Evolutionary conservation across 1,140 invertebrate species (phyloP).

Genomic region (Atta cephalotes): DNA sequence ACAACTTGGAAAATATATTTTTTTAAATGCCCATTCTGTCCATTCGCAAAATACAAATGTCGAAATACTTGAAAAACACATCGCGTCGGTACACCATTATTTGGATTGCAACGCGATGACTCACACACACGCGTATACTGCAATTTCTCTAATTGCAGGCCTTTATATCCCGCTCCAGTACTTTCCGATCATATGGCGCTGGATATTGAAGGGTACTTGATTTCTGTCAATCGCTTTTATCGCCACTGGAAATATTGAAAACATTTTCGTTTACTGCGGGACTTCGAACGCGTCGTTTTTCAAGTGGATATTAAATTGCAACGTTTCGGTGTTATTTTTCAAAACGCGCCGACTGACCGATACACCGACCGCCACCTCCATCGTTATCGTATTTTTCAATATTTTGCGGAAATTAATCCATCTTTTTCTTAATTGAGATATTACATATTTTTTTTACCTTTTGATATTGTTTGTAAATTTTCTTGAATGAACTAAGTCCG

Average conservation of each 20-base stretch:
- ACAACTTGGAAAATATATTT: constrained; percentile 51
- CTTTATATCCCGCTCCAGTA: constrained; percentile 69
- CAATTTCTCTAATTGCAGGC: constrained; percentile 77
- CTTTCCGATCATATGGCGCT: constrained; percentile 70
- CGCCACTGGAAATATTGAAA: constrained; percentile 75
- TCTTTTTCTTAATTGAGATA: constrained; percentile 24
- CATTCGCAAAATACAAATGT: constrained; percentile 64
- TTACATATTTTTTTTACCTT: neutral
- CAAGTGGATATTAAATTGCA: constrained; percentile 66
- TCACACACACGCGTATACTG: constrained; percentile 52
- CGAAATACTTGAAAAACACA: constrained; percentile 72
- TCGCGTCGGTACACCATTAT: constrained; percentile 74
- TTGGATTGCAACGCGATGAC: constrained; percentile 73
- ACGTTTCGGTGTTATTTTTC: constrained; percentile 61
- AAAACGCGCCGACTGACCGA: constrained; percentile 50
- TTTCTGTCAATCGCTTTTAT: constrained; percentile 76
- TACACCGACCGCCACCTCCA: constrained; percentile 12
- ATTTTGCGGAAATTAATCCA: constrained; percentile 35
- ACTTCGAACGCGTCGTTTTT: constrained; percentile 48
- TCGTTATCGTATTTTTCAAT: constrained; percentile 32
- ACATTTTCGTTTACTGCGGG: constrained; percentile 71
- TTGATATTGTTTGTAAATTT: neutral
- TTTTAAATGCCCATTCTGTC: constrained; percentile 56
- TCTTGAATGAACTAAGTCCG: neutral
- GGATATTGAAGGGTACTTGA: constrained; percentile 69